Conservation (phyloP, 1,140 invertebrate species). For the Reticulitermes speratus region DNA sequence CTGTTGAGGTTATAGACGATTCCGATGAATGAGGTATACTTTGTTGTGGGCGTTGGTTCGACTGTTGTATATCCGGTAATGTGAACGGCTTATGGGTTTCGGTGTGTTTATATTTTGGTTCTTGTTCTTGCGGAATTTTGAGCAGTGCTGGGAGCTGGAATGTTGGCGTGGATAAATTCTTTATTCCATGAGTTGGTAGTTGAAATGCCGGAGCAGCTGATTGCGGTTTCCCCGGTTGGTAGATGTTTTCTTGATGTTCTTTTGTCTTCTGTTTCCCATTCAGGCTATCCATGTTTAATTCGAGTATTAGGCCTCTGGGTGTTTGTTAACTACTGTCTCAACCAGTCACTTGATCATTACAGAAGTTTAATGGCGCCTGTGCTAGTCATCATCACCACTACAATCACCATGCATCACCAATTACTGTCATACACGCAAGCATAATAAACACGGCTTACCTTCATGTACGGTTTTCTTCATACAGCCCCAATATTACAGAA, state of each 20-base stretch:
- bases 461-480: too few relatives aligned
- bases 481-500: too few relatives aligned
- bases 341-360: too few relatives aligned
- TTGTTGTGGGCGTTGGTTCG: not conserved
- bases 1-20: not conserved
- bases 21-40: not conserved
- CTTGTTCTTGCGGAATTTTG: not conserved
- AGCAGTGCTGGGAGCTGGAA: not conserved
- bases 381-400: too few relatives aligned
- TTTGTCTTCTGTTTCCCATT: not conserved
- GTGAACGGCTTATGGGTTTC: not conserved
- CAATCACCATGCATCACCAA: too few relatives aligned
- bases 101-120: not conserved
- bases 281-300: not conserved
- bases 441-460: too few relatives aligned
- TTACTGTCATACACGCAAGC: too few relatives aligned
- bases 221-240: not conserved
- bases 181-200: not conserved
- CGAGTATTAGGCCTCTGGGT: too few relatives aligned
- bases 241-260: not conserved
- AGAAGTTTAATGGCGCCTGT: too few relatives aligned
- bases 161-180: not conserved
- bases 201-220: not conserved
- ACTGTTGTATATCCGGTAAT: not conserved
- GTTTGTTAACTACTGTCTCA: too few relatives aligned